Conservation (phyloP, 2,888 invertebrate genomes). For the Acheta domesticus region DNA sequence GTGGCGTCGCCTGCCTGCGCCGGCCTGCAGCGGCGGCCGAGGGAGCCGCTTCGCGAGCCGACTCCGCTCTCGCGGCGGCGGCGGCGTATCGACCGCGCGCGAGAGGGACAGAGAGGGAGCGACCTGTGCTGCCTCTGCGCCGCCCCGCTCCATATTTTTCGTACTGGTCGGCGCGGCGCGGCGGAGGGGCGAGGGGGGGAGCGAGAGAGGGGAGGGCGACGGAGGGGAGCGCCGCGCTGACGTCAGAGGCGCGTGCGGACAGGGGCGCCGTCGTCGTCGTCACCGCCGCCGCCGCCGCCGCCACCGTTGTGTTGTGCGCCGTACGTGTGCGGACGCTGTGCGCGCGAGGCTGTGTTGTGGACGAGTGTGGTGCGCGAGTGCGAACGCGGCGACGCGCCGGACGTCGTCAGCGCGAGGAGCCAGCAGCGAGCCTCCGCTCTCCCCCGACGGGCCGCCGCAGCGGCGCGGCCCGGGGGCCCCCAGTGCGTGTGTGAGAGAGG, state of each 20-base stretch:
- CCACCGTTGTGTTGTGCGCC: background rate
- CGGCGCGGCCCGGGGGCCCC: too few relatives aligned
- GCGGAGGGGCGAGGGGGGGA: background rate
- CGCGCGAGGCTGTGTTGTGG: background rate
- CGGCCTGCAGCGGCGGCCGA: background rate
- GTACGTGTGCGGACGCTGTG: background rate
- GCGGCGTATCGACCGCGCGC: background rate
- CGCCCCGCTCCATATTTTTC: background rate
- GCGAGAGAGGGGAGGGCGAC: background rate
- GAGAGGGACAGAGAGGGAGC: background rate
- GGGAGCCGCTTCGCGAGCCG: background rate
- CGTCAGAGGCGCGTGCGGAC: background rate
- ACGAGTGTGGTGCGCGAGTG: background rate
- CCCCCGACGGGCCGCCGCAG: too few relatives aligned
- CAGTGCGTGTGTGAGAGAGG: too few relatives aligned
- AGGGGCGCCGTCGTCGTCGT: background rate
- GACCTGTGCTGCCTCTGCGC: background rate
- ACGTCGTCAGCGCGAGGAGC: background rate
- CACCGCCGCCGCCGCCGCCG: background rate
- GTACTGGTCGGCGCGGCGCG: background rate
- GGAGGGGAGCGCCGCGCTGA: slow-evolving; percentile 1
- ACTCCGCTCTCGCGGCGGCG: background rate
- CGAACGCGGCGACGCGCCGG: background rate
- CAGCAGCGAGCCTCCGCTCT: too few relatives aligned
- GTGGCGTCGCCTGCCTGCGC: background rate